Evolutionary conservation across 2,888 invertebrate species (phyloP), one percentile per base, ranked within the genome.

Genomic region (Synergus laeviventris): DNA sequence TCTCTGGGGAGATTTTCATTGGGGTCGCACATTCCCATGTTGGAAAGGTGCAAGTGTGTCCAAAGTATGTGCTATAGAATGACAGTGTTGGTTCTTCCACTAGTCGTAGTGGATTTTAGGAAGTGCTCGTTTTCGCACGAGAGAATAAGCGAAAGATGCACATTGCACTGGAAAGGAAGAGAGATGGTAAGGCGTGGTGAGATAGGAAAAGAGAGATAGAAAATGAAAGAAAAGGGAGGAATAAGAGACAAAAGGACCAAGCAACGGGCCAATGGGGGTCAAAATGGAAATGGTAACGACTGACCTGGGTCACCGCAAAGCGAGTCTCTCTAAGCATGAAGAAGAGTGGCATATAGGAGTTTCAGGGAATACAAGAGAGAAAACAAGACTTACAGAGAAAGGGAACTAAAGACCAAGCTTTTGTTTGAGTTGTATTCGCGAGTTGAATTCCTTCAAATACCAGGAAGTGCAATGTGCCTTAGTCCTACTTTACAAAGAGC

Each of bases 231-330:
- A 66, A 74, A 74, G 59, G 66, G 12, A 16, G n/a, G 9, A 61
- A 62, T 18, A n/a, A 59, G 18, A 62, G 38, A 62, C 49, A 70
- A 70, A 31, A 49, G 36, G 49, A 49, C n/a, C 11, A 42, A 59
- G 59, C 36, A 8, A n/a, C 14, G 39, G 39, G 74, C 24, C 38
- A n/a, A 60, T 59, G 24, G 60, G 60, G 74, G 59, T 74, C 21
- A 60, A 74, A 74, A 59, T 74, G 74, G 56, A 74, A 74, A 74
- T 74, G 49, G 61, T 77, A 79, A 77, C 66, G 73, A 77, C 74
- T 75, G 70, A 75, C 77, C 74, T 79, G 64, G 56, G 76, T 79
- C 62, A 59, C 66, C 45, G 62, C 75, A 79, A 77, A 77, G 64
- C 42, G 16, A 60, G 70, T 16, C 24, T 54, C 24, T 75, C 18